Conservation (phyloP, 1,140 invertebrate genomes). For the Schlechtendalia chinensis region DNA sequence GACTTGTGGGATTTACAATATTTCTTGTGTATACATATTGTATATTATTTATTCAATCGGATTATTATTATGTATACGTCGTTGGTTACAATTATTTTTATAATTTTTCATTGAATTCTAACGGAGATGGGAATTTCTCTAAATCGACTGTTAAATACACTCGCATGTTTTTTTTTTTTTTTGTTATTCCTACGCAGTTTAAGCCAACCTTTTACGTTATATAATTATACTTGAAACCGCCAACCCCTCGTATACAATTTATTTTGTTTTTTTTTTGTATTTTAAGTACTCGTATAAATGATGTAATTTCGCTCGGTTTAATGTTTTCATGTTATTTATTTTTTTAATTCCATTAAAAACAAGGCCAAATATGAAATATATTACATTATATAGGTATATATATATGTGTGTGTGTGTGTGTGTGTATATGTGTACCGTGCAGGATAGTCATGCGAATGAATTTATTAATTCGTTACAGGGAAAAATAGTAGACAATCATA, state of each 20-base stretch:
- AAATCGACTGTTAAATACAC: background rate
- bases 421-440: background rate
- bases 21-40: no score
- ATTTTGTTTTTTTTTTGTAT: no score
- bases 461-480: background rate
- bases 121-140: background rate
- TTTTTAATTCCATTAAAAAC: slow-evolving; percentile 27
- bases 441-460: slow-evolving; percentile 2
- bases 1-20: no score
- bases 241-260: background rate
- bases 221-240: background rate
- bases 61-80: no score
- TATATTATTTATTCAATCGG: no score
- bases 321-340: background rate
- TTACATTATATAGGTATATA: no score
- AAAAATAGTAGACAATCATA: background rate
- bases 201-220: background rate
- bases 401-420: no score
- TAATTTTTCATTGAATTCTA: background rate
- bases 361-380: no score
- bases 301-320: slow-evolving; percentile 6
- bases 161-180: no score
- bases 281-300: background rate
- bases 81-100: no score
- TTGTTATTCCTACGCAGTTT: background rate